A percentile compares a stretch with the other conserved stretches of the same genome.
Conservation (phyloP, 2,888 invertebrate species). For the Blastobasis lacticolella region DNA sequence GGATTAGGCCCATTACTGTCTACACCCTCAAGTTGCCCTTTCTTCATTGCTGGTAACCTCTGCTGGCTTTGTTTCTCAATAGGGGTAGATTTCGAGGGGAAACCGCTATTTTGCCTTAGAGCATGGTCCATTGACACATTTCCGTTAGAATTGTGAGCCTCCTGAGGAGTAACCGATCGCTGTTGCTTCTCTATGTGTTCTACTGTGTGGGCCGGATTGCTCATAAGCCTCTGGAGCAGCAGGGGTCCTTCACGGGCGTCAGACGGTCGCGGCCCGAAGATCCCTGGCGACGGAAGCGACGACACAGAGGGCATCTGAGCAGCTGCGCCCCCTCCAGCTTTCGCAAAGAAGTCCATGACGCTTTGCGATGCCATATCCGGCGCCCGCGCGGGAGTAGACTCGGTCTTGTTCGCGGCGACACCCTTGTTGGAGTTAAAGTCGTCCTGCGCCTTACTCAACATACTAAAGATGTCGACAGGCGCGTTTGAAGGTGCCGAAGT, state of each 20-base stretch:
- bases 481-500: constrained; percentile 47
- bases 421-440: constrained; percentile 82
- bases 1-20: constrained; percentile 56
- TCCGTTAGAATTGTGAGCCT: constrained; percentile 52
- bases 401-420: constrained; percentile 42
- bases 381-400: constrained; percentile 65
- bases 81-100: constrained; percentile 55
- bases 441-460: constrained; percentile 92
- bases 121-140: constrained; percentile 42
- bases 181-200: constrained; percentile 94
- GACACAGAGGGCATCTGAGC: constrained; percentile 71
- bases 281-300: constrained; percentile 61
- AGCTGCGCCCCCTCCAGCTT: constrained; percentile 75
- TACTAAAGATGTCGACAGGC: constrained; percentile 84
- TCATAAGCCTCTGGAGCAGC: constrained; percentile 84
- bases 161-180: constrained; percentile 82
- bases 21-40: constrained; percentile 37
- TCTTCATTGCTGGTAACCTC: constrained; percentile 50
- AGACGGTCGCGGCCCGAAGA: constrained; percentile 60
- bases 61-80: constrained; percentile 56
- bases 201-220: constrained; percentile 86
- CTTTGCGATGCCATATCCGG: constrained; percentile 85
- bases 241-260: constrained; percentile 76
- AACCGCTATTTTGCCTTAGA: constrained; percentile 49
- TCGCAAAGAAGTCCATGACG: constrained; percentile 91